Percentiles rank a stretch among this genome's conserved stretches.
Evolutionary conservation across 2,888 invertebrate genomes (phyloP).

Genomic region (Sarcophaga variegata): DNA sequence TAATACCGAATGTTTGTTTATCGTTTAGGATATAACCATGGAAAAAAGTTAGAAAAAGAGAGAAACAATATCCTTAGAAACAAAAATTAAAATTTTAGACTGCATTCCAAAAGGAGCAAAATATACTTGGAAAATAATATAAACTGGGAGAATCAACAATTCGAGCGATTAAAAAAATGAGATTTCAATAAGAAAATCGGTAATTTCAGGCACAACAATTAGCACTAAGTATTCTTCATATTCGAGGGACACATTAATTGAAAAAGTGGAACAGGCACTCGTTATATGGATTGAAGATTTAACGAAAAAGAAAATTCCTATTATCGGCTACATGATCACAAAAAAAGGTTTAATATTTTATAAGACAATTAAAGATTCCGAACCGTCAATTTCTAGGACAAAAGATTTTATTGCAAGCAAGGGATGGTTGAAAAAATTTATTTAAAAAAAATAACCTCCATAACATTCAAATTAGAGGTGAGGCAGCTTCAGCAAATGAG

Average conservation of each 20-base stretch:
- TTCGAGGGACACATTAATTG: background rate
- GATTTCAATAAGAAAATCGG: background rate
- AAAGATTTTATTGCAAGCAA: background rate
- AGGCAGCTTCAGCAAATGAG: no score
- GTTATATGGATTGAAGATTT: slow-evolving; percentile 4
- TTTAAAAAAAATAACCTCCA: slow-evolving; percentile 18
- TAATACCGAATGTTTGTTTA: background rate
- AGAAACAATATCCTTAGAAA: background rate
- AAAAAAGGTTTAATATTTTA: slow-evolving; percentile 7
- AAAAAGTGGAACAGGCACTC: background rate
- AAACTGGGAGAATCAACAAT: background rate
- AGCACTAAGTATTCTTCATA: background rate
- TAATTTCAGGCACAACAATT: background rate
- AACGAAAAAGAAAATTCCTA: background rate
- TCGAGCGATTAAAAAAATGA: background rate
- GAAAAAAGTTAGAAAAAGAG: background rate
- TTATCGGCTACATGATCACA: background rate
- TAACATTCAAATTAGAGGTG: no score
- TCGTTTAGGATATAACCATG: background rate
- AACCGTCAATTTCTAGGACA: background rate
- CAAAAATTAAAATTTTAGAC: background rate
- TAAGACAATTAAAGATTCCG: background rate
- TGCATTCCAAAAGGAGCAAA: background rate
- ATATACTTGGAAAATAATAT: background rate
- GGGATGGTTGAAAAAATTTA: no score